Evolutionary conservation across 1,140 invertebrate genomes (phyloP).

Genomic region (Probaryconus sp.): DNA sequence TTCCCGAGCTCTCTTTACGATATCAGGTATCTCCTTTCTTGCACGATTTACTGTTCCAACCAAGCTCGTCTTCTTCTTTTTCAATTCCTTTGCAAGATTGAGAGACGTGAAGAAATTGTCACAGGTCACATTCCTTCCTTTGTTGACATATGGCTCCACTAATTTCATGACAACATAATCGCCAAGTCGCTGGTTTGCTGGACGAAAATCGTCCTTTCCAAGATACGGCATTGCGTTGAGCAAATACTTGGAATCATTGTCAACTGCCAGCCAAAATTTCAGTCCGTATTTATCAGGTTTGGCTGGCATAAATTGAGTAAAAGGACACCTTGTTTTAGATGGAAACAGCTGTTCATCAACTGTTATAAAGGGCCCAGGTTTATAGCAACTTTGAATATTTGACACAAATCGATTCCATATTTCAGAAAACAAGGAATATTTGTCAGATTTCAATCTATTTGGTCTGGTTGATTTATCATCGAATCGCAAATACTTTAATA

Average conservation of each 20-base stretch:
- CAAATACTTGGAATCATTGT: constrained; percentile 66
- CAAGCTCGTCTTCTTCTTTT: constrained; percentile 48
- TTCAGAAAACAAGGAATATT: constrained; percentile 57
- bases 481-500: constrained; percentile 59
- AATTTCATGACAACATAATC: constrained; percentile 52
- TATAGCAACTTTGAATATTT: constrained; percentile 69
- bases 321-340: constrained; percentile 67
- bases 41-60: constrained; percentile 50
- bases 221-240: constrained; percentile 71
- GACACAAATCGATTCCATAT: constrained; percentile 69
- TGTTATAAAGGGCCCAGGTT: constrained; percentile 64
- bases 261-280: constrained; percentile 71
- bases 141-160: constrained; percentile 56
- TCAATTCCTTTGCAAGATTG: constrained; percentile 55
- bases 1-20: constrained; percentile 37
- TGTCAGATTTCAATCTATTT: constrained; percentile 8
- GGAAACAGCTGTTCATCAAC: constrained; percentile 73
- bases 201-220: constrained; percentile 62
- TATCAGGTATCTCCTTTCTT: constrained; percentile 56
- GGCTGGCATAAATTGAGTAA: constrained; percentile 70
- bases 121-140: constrained; percentile 64
- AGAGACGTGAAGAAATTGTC: constrained; percentile 67
- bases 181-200: constrained; percentile 10
- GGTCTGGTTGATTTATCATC: constrained; percentile 62
- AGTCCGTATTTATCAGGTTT: constrained; percentile 73